These are phyloP conservation scores for Eucidaris tribuloides DNA, from an alignment of 35 echinoderm and acorn worm species.

Conservation along the genomic window DNA sequence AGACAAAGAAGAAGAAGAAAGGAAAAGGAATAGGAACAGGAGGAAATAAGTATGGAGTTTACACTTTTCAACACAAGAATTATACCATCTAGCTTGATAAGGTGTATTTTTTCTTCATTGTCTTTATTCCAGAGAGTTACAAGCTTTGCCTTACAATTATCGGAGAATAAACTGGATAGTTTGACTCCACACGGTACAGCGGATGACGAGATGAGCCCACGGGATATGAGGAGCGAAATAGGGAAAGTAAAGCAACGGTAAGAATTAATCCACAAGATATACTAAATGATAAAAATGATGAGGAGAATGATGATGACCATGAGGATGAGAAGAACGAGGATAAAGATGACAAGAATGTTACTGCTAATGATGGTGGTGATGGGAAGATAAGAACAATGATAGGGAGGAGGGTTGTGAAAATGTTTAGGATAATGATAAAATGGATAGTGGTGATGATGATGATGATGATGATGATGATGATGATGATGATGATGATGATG, in stretches of 20 bases:
- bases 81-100: too few relatives aligned
- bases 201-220: neutral
- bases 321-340: too few relatives aligned
- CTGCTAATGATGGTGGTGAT: neutral
- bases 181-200: neutral
- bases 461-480: constrained; percentile 29
- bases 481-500: constrained; percentile 44
- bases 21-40: too few relatives aligned
- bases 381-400: neutral
- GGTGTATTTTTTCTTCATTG: too few relatives aligned
- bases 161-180: too few relatives aligned
- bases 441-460: constrained; percentile 1
- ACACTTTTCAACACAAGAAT: too few relatives aligned
- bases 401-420: neutral
- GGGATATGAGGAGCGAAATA: neutral
- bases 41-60: too few relatives aligned
- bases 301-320: too few relatives aligned
- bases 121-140: too few relatives aligned
- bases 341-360: neutral
- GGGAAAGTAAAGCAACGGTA: constrained; percentile 32
- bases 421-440: neutral
- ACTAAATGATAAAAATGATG: too few relatives aligned
- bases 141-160: too few relatives aligned
- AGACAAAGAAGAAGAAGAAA: neutral
- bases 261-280: too few relatives aligned